Conservation (phyloP, 2,113 vertebrate genomes). For the Litocranius walleri region DNA sequence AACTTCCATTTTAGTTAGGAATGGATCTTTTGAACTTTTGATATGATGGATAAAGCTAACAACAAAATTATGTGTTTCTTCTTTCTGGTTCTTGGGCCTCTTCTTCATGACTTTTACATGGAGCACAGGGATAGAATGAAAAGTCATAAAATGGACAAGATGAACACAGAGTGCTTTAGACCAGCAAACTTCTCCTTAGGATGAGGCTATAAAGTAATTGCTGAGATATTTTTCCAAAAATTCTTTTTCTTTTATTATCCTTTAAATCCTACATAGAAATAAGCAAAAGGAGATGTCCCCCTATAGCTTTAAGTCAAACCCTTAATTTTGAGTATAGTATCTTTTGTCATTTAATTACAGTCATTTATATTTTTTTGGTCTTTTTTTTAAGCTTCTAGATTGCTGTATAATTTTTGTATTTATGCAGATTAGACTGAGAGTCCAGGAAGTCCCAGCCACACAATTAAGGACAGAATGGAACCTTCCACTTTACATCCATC, state of each 20-base stretch:
- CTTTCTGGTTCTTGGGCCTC: background rate
- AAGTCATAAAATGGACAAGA: background rate
- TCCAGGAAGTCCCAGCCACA: conserved; percentile 66
- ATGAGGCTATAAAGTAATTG: background rate
- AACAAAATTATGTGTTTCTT: background rate
- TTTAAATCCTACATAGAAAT: conserved; percentile 64
- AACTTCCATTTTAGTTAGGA: background rate
- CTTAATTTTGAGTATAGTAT: conserved; percentile 79
- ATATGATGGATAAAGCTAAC: background rate
- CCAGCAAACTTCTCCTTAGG: background rate
- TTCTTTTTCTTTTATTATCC: conserved; percentile 59
- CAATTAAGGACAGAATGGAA: conserved; percentile 71
- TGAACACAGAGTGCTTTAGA: rapidly evolving
- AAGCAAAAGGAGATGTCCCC: conserved; percentile 68
- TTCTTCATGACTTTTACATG: background rate
- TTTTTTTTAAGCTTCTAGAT: conserved; percentile 69
- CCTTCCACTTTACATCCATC: conserved; percentile 17
- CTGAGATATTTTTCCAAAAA: conserved; percentile 34
- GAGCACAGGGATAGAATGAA: background rate
- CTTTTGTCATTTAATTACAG: conserved; percentile 78
- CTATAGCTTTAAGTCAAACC: conserved; percentile 77
- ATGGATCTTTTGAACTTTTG: background rate
- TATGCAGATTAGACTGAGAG: conserved; percentile 73
- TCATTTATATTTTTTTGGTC: conserved; percentile 40
- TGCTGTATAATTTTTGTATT: conserved; percentile 76